Conservation (phyloP, 1,140 invertebrate species). For the Neocloeon triangulifer region DNA sequence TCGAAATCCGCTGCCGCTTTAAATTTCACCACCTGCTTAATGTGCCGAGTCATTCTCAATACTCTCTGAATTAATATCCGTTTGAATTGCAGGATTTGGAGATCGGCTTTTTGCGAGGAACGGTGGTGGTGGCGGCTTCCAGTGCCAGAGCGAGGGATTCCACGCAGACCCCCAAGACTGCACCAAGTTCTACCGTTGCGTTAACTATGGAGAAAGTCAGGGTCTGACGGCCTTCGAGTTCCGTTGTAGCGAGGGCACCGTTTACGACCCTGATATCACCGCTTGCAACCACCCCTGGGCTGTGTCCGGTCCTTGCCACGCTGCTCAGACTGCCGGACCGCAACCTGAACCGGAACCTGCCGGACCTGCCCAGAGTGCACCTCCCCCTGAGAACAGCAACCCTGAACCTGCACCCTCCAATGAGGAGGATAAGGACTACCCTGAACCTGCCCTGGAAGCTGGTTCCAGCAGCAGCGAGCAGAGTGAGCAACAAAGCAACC, state of each 20-base stretch:
- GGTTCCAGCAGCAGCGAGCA: neutral
- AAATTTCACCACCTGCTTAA: too few species aligned
- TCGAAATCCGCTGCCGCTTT: too few species aligned
- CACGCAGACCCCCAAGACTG: slow-evolving; percentile 28
- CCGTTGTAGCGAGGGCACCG: slow-evolving; percentile 41
- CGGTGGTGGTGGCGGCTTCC: slow-evolving; percentile 12
- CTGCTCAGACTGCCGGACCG: slow-evolving; percentile 6
- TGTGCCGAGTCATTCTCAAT: too few species aligned
- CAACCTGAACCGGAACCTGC: slow-evolving; percentile 3
- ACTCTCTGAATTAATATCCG: too few species aligned
- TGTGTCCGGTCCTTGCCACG: slow-evolving; percentile 31
- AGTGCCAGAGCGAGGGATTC: slow-evolving; percentile 30
- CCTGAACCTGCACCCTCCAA: slow-evolving; percentile 11
- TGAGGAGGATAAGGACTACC: neutral
- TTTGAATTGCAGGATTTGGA: too few species aligned
- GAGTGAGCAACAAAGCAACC: neutral
- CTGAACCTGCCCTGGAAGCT: neutral
- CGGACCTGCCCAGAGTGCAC: neutral
- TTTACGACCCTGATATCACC: slow-evolving; percentile 37
- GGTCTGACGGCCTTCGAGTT: slow-evolving; percentile 27
- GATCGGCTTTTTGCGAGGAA: too few species aligned
- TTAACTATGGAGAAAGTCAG: slow-evolving; percentile 18
- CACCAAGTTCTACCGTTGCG: slow-evolving; percentile 29
- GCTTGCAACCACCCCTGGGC: slow-evolving; percentile 40
- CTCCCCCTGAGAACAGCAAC: slow-evolving; percentile 12